Percentiles rank a stretch among this genome's conserved stretches.
These are phyloP conservation scores for Fabriciana adippe DNA, from an alignment of 2,888 invertebrate genomes.

Conservation along the genomic window DNA sequence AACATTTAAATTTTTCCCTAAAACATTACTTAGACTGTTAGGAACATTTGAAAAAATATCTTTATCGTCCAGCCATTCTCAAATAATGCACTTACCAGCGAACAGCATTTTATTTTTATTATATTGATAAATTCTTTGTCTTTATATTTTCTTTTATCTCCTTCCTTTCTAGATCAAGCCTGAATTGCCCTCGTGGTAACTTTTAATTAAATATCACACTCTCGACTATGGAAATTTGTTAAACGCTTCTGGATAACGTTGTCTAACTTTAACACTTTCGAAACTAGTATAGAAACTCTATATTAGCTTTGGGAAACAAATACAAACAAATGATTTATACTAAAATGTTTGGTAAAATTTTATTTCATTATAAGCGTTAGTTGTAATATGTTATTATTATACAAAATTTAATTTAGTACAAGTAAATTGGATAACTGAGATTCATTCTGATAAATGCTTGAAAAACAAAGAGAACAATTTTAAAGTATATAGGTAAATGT, in stretches of 20 bases:
- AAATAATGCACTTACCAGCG: too few relatives aligned
- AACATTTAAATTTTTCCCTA: too few relatives aligned
- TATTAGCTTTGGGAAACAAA: slow-evolving; percentile 11
- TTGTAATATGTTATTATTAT: neutral
- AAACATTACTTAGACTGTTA: too few relatives aligned
- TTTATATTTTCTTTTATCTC: slow-evolving; percentile 12
- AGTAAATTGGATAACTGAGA: too few relatives aligned
- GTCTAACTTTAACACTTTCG: slow-evolving; percentile 25
- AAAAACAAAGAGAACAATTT: too few relatives aligned
- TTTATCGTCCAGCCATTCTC: too few relatives aligned
- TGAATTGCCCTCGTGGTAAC: slow-evolving; percentile 16
- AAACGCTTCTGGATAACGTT: slow-evolving; percentile 26
- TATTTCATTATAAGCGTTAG: neutral
- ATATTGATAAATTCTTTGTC: too few relatives aligned
- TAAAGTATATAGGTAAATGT: too few relatives aligned
- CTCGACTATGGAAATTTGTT: slow-evolving; percentile 28
- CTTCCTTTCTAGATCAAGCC: slow-evolving; percentile 10
- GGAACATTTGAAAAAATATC: too few relatives aligned
- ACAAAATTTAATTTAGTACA: too few relatives aligned
- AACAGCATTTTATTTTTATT: too few relatives aligned
- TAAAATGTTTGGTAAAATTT: neutral
- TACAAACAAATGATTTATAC: slow-evolving; percentile 12
- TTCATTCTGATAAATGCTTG: too few relatives aligned
- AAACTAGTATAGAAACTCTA: slow-evolving; percentile 22
- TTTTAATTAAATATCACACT: slow-evolving; percentile 30